These are phyloP conservation scores for Spodoptera picta DNA, from an alignment of 2,888 invertebrate genomes.

Conservation along the genomic window DNA sequence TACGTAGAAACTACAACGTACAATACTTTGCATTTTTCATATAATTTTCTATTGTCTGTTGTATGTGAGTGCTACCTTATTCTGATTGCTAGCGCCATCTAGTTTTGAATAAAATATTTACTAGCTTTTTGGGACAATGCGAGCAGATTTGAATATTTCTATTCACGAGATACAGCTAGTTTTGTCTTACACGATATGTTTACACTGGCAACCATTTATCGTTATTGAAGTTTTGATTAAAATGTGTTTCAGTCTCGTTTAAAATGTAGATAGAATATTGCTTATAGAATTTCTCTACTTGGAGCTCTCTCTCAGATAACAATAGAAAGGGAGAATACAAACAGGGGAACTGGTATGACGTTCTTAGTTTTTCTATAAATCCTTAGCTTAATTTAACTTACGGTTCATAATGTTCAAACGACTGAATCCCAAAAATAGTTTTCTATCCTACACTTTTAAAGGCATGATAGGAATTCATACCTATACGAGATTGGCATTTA, in stretches of 20 bases:
- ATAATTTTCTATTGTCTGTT: slow-evolving; percentile 28
- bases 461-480: too few relatives aligned
- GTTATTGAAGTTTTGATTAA: too few relatives aligned
- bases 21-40: slow-evolving; percentile 38
- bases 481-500: not conserved
- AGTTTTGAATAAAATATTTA: slow-evolving; percentile 41
- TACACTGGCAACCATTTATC: not conserved
- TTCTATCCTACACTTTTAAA: too few relatives aligned
- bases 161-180: not conserved
- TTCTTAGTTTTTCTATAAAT: too few relatives aligned
- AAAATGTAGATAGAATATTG: too few relatives aligned
- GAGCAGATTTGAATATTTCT: slow-evolving; percentile 24
- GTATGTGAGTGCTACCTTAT: slow-evolving; percentile 16
- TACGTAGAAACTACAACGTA: slow-evolving; percentile 24
- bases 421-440: too few relatives aligned
- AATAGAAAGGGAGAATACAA: too few relatives aligned
- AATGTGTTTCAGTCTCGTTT: not conserved
- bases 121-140: slow-evolving; percentile 28
- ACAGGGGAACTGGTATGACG: too few relatives aligned
- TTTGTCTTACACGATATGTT: slow-evolving; percentile 5
- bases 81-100: slow-evolving; percentile 30
- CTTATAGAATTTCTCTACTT: too few relatives aligned
- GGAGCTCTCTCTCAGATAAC: too few relatives aligned
- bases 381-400: too few relatives aligned
- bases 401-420: too few relatives aligned